Evolutionary conservation across 2,888 invertebrate genomes (phyloP).

Genomic region (Brachyopa scutellaris): DNA sequence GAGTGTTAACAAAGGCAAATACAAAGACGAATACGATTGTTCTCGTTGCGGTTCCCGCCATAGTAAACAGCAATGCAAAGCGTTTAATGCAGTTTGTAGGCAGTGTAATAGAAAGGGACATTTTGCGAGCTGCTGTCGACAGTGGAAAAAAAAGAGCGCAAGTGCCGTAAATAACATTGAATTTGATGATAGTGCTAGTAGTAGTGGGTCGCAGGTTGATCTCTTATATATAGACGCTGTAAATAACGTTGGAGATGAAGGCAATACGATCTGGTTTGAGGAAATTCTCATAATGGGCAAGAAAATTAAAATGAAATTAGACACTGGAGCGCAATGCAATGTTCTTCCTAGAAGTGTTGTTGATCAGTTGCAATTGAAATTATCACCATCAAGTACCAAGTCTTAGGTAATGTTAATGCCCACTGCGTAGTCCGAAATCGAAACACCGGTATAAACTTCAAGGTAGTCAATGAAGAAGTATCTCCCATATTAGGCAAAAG

Average conservation of each 20-base stretch:
- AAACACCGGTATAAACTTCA: not conserved
- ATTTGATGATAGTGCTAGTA: not conserved
- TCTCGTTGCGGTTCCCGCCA: not conserved
- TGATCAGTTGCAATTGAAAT: not conserved
- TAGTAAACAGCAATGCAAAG: conserved; percentile 2
- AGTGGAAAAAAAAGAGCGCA: conserved; percentile 2
- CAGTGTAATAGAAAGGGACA: conserved; percentile 4
- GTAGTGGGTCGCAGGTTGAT: not conserved
- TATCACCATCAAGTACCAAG: conserved; percentile 10
- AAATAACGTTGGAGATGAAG: not conserved
- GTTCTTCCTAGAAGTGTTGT: not conserved
- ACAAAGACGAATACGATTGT: too few relatives aligned
- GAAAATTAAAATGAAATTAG: too few relatives aligned
- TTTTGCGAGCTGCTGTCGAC: conserved; percentile 17
- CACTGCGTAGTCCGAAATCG: not conserved
- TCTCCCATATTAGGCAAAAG: conserved; percentile 7
- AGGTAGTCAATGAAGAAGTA: not conserved
- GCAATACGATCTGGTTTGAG: too few relatives aligned
- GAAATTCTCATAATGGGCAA: too few relatives aligned
- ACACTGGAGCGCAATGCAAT: too few relatives aligned
- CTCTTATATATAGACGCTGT: not conserved
- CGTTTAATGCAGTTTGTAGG: conserved; percentile 16
- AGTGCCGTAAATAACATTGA: not conserved
- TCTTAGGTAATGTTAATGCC: conserved; percentile 3
- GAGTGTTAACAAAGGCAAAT: too few relatives aligned